phyloP scores from a whole-genome alignment of 2,113 vertebrate genomes.

The human (Homo sapiens) region GRCh38 chr7:127591501-127592000 shows the following conservation, averaged over 20 bases:
- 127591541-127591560: constrained; percentile 57
- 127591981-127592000: neutral
- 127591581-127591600: constrained; percentile 69
- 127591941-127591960: neutral
- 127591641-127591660: constrained; percentile 70
- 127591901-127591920: neutral
- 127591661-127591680: constrained; percentile 75
- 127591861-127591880: neutral
- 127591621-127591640: constrained; percentile 39
- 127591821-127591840: neutral
- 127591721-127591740: neutral
- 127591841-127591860: neutral
- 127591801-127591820: accelerated
- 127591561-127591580: constrained; percentile 65
- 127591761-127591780: neutral
- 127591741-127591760: neutral
- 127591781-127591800: neutral
- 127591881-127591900: neutral
- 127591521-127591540: constrained; percentile 52
- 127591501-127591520: constrained; percentile 60
- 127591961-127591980: neutral
- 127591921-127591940: neutral
- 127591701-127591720: neutral
- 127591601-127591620: constrained; percentile 64
- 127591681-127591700: constrained; percentile 83